Conservation (phyloP, 2,113 vertebrate genomes). For the Bettongia penicillata region DNA sequence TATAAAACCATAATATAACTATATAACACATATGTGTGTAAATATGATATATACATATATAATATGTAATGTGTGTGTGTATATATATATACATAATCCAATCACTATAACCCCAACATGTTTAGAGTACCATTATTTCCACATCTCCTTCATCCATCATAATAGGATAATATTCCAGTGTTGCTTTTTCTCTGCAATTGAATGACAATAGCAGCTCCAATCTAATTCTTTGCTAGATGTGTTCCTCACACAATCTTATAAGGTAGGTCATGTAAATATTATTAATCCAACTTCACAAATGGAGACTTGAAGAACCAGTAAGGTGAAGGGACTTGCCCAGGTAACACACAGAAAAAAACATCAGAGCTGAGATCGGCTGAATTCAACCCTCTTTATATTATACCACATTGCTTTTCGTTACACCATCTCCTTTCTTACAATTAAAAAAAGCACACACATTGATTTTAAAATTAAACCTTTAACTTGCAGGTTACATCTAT, state of each 20-base stretch:
- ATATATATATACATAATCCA: too few species aligned
- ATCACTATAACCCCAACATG: not conserved
- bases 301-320: not conserved
- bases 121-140: not conserved
- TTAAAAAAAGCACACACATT: not conserved
- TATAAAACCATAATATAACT: too few species aligned
- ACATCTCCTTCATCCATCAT: not conserved
- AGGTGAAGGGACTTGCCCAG: not conserved
- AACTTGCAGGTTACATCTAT: not conserved
- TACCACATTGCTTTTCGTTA: not conserved
- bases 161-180: not conserved
- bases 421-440: not conserved
- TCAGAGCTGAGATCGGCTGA: not conserved
- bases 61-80: too few species aligned
- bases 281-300: not conserved
- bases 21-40: too few species aligned
- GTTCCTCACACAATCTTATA: not conserved
- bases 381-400: not conserved
- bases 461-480: not conserved
- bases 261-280: not conserved
- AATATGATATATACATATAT: too few species aligned
- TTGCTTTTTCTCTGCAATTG: not conserved
- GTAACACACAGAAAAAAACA: not conserved
- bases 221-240: not conserved
- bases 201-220: not conserved